Conservation (phyloP, 2,888 invertebrate species). For the Acanthosepion esculentum region DNA sequence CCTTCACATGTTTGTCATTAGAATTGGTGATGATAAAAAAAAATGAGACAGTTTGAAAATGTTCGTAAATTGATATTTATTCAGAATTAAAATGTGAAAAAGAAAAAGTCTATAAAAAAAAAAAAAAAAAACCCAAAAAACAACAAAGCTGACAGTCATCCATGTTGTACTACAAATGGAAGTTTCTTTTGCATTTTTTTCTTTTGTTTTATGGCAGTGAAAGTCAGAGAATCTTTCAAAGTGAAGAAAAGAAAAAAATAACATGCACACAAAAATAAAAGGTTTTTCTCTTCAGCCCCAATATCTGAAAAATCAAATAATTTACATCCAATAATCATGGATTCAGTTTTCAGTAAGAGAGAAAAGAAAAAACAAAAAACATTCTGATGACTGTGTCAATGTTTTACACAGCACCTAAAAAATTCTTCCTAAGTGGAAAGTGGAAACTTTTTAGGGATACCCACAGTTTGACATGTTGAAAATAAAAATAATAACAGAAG, state of each 20-base stretch:
- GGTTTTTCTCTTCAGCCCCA: neutral
- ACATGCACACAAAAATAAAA: neutral
- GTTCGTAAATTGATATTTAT: conserved; percentile 14
- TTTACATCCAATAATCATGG: neutral
- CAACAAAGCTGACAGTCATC: neutral
- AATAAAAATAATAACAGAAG: neutral
- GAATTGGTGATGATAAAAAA: neutral
- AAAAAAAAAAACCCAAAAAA: neutral
- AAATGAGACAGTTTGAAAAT: neutral
- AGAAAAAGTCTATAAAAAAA: neutral
- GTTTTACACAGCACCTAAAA: neutral
- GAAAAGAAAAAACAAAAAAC: neutral
- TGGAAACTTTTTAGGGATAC: neutral
- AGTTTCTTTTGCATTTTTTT: neutral
- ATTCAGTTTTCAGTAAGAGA: neutral
- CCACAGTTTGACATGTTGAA: neutral
- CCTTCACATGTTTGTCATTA: neutral
- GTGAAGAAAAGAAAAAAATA: neutral
- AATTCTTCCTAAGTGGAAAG: neutral
- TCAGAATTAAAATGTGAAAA: neutral
- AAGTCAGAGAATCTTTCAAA: conserved; percentile 33
- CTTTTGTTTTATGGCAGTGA: neutral
- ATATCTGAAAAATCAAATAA: neutral
- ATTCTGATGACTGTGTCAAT: neutral
- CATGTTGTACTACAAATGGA: neutral